A percentile compares a stretch with the other conserved stretches of the same genome.
Conservation (phyloP, 2,113 vertebrate genomes). For the Delphinapterus leucas region DNA sequence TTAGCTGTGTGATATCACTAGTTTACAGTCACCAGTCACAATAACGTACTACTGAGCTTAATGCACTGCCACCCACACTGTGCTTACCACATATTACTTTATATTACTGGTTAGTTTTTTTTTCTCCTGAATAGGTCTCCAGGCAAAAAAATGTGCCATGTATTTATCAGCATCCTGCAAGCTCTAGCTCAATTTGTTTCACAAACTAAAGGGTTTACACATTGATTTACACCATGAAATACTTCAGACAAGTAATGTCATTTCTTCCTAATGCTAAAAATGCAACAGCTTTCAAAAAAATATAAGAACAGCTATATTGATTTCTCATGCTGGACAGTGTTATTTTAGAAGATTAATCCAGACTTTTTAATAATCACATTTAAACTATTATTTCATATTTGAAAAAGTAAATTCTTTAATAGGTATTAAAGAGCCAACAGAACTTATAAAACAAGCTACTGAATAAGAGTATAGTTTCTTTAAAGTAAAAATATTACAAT, state of each 20-base stretch:
- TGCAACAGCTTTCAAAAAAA: neutral
- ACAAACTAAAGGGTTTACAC: neutral
- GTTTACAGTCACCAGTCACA: neutral
- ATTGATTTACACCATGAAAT: neutral
- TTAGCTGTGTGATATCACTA: neutral
- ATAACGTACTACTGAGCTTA: neutral
- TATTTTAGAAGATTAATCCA: constrained; percentile 20
- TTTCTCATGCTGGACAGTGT: neutral
- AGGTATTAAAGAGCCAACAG: neutral
- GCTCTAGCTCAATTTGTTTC: neutral
- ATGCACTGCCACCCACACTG: neutral
- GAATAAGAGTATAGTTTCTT: neutral
- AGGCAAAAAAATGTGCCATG: neutral
- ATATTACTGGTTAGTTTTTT: neutral
- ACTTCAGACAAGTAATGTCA: neutral
- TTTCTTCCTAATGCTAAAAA: neutral
- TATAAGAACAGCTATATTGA: neutral
- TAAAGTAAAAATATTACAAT: neutral
- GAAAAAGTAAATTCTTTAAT: neutral
- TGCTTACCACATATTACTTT: neutral
- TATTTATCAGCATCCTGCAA: constrained; percentile 16
- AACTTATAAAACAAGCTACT: neutral
- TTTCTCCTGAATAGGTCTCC: neutral
- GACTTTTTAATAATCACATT: neutral
- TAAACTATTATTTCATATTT: constrained; percentile 12